Evolutionary conservation across 2,797 vertebrate species (phyloP).

Genomic region (Erethizon dorsatum): DNA sequence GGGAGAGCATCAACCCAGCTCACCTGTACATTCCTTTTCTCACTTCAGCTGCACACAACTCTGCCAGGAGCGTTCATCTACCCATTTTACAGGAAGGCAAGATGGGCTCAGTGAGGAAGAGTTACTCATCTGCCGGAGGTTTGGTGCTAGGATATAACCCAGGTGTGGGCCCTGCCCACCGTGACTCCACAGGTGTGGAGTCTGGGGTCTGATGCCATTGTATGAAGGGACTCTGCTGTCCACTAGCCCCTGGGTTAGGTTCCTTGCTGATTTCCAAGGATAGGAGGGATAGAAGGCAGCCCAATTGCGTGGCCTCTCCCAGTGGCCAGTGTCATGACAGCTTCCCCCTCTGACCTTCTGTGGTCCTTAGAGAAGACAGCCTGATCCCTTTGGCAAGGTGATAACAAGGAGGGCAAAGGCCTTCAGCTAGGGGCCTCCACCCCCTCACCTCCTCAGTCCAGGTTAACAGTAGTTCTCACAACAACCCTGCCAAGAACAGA

Average conservation of each 20-base stretch:
- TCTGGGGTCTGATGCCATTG: neutral
- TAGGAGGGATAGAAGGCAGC: neutral
- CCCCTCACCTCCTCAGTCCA: neutral
- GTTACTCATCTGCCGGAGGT: neutral
- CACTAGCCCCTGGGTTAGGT: neutral
- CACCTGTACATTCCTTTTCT: neutral
- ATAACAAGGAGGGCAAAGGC: neutral
- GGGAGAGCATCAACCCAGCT: neutral
- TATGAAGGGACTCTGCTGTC: neutral
- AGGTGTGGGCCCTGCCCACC: no score
- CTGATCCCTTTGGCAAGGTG: neutral
- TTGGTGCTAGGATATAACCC: neutral
- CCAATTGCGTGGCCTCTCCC: neutral
- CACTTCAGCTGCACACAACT: neutral
- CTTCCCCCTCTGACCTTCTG: neutral
- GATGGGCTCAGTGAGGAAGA: neutral
- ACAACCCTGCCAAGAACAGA: neutral
- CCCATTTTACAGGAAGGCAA: neutral
- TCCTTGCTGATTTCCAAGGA: neutral
- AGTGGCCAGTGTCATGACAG: neutral
- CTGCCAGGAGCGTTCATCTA: constrained; percentile 1
- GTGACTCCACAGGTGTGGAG: neutral
- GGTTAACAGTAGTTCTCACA: neutral
- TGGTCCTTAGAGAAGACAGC: neutral
- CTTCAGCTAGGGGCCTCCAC: neutral